A percentile compares a stretch with the other conserved stretches of the same genome.
phyloP scores from a whole-genome alignment of 2,797 vertebrate genomes.

The Etheostoma nigrum region DNA sequence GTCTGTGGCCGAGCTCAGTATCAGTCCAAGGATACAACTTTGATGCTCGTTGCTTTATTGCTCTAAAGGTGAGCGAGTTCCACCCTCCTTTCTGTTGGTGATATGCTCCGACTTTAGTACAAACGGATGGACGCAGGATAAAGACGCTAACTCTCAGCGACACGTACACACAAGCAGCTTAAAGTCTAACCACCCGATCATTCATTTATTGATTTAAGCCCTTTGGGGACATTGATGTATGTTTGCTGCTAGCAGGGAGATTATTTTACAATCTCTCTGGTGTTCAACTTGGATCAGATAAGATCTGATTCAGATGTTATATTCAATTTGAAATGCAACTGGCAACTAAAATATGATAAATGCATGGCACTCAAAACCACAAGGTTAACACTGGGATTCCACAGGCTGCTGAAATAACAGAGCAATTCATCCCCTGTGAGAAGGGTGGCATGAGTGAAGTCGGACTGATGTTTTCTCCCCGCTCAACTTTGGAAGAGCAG shows the following conservation, averaged over 20 bases:
- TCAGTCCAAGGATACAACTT: conserved; percentile 45
- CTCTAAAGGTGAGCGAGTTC: conserved; percentile 20
- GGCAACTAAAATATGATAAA: conserved; percentile 5
- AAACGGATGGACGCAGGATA: background rate
- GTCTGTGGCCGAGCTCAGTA: conserved; percentile 24
- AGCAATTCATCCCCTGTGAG: too few species aligned
- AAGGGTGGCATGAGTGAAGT: too few species aligned
- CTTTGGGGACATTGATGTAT: conserved; percentile 3
- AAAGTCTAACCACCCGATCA: background rate
- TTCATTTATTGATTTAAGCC: conserved; percentile 17
- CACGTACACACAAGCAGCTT: background rate
- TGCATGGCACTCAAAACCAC: background rate
- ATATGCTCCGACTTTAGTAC: background rate
- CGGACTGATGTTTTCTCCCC: too few species aligned
- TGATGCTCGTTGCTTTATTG: conserved; percentile 33
- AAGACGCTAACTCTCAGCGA: background rate
- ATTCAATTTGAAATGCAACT: background rate
- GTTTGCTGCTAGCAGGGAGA: conserved; percentile 11
- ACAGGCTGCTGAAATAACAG: too few species aligned
- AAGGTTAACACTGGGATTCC: background rate
- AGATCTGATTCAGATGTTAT: background rate
- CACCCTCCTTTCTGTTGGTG: background rate
- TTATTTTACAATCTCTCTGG: conserved; percentile 23
- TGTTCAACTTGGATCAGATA: conserved; percentile 5
- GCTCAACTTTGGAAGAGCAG: too few species aligned